These are phyloP conservation scores for Eupithecia abbreviata DNA, from an alignment of 2,888 invertebrate genomes.

Conservation along the genomic window DNA sequence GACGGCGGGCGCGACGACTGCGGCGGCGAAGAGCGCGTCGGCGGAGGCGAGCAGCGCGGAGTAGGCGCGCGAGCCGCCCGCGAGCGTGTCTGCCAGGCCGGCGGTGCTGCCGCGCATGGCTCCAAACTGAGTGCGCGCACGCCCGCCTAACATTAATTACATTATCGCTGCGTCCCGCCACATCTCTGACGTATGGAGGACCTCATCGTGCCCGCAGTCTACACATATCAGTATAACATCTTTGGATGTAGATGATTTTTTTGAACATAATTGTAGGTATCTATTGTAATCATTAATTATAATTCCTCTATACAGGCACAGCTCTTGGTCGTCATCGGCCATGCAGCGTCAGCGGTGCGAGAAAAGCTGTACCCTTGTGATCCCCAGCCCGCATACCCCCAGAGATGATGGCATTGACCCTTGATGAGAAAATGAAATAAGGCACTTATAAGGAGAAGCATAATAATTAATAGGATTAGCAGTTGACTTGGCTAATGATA, in stretches of 20 bases:
- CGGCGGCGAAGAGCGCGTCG: conserved; percentile 88
- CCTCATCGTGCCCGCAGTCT: conserved; percentile 20
- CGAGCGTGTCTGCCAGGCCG: conserved; percentile 85
- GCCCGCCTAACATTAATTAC: conserved; percentile 62
- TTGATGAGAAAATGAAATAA: too few relatives aligned
- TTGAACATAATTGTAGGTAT: not conserved
- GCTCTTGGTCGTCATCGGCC: too few relatives aligned
- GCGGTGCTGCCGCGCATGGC: conserved; percentile 88
- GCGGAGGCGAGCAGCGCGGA: conserved; percentile 85
- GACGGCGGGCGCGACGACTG: conserved; percentile 90
- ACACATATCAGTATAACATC: not conserved
- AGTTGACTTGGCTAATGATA: too few relatives aligned
- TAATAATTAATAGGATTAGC: too few relatives aligned
- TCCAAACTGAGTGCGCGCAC: conserved; percentile 59
- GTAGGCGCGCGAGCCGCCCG: conserved; percentile 79
- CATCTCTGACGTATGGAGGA: conserved; percentile 38
- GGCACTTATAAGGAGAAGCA: too few relatives aligned
- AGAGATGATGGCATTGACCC: too few relatives aligned
- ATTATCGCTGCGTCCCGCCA: conserved; percentile 76
- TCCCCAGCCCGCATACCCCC: too few relatives aligned
- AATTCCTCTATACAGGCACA: too few relatives aligned
- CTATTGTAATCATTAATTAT: too few relatives aligned
- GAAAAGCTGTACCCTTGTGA: too few relatives aligned
- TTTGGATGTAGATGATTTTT: not conserved
- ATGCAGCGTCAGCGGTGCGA: too few relatives aligned